Evolutionary conservation across 2,113 vertebrate genomes (phyloP), one percentile per base, ranked within the genome.

Genomic region (Uria aalge): DNA sequence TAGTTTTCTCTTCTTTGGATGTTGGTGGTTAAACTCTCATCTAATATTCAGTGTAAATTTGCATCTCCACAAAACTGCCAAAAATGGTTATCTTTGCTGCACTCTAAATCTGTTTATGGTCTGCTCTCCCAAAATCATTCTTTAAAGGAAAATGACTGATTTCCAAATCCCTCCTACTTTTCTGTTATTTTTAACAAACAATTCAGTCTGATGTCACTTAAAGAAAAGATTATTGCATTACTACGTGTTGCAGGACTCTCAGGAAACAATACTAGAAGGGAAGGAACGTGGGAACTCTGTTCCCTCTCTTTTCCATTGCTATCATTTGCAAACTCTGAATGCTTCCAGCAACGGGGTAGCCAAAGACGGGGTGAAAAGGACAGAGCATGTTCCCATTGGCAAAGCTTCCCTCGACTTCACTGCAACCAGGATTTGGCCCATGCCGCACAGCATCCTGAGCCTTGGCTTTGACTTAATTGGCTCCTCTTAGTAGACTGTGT

Each of bases 101-200:
- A 92, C 93, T 96, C 84, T 93, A 81, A 85, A 84, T 96, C 78
- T 88, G 82, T 88, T 94, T 92, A 87, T 78, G 89, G 75, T 76
- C 55, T 89, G n/a, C 38, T 88, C 78, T 92, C 41, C 68, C 53
- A 23, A 79, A 85, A 81, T 62, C 64, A 78, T 94, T 97, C 85
- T 95, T 94, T 95, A 86, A 93, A 88, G 63, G 83, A 88, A 83
- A 87, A 74, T 75, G 59, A 85, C 82, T 93, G 91, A 93, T 92
- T 93, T 90, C 79, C 77, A 93, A 94, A 56, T 32, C 74, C 90
- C 74, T 94, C 92, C 89, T 88, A n/a, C 90, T 88, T 53, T 68
- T 85, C 85, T 85, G 83, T 95, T 97, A 95, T 95, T 98, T 97
- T 94, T 94, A 97, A 96, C 64, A 87, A 77, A 75, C 81, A 76